Evolutionary conservation across 2,113 vertebrate species (phyloP).

Genomic region (Cochlearius cochlearius): DNA sequence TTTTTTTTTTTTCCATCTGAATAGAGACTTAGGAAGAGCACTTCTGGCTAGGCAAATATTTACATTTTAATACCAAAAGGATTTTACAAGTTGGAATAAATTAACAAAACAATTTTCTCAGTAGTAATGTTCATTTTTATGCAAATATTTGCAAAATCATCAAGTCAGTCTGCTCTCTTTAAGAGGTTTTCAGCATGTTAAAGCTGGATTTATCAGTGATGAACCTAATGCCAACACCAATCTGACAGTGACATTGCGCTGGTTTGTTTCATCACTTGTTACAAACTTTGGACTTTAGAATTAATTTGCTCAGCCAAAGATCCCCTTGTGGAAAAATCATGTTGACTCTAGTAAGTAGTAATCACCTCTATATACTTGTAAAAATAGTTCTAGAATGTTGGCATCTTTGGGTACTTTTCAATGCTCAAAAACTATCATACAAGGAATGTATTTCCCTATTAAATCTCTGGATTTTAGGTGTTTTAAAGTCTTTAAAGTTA

Average conservation of each 20-base stretch:
- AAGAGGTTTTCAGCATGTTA: background rate
- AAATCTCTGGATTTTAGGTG: background rate
- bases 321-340: background rate
- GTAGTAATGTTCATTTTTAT: constrained; percentile 31
- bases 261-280: background rate
- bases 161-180: background rate
- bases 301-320: background rate
- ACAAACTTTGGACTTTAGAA: background rate
- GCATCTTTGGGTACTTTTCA: background rate
- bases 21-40: constrained; percentile 13
- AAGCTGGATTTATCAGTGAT: background rate
- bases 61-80: constrained; percentile 38
- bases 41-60: constrained; percentile 48
- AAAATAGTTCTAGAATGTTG: background rate
- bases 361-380: background rate
- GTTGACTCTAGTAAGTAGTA: background rate
- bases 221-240: background rate
- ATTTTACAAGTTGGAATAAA: constrained; percentile 44
- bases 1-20: background rate
- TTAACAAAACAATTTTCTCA: constrained; percentile 27
- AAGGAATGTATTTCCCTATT: background rate
- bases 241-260: background rate
- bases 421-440: background rate
- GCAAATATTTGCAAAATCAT: constrained; percentile 49
- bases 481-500: background rate